Evolutionary conservation across 2,888 invertebrate genomes (phyloP), one percentile per base, ranked within the genome.

Genomic region (Thyatira batis): DNA sequence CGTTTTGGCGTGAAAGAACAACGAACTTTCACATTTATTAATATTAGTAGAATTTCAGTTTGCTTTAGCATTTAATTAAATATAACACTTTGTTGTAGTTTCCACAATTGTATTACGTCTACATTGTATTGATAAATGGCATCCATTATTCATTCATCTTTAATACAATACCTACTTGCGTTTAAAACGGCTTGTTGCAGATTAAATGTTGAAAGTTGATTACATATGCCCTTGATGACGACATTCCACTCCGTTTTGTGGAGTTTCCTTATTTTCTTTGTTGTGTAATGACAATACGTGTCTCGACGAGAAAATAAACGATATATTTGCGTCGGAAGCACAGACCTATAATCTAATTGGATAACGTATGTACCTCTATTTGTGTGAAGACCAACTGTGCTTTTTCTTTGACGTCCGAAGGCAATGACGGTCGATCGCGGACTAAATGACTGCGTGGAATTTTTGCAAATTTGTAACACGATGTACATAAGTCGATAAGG

Each of bases 201-300:
- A 46, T 13, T 23, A 46, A 25, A 23, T 46, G 23, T 46, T 46
- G 46, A 46, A 46, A 46, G 46, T 46, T 46, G 46, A 46, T 46
- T 46, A 25, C 46, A 13, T 9, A 8, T 20, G 46, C 23, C 46
- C 46, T 46, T 46, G 46, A 13, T n/a, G 20, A 11, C 23, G 17
- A 6, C 46, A 46, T 46, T 46, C 13, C 46, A 9, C 13, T 46
- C 17, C 13, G 5, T 39, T 39, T 39, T 39, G 39, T 39, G 39
- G 13, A 11, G 25, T 23, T 46, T 25, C 25, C 23, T 13, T 46
- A 46, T 23, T 46, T 23, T 17, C 25, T 25, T 13, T 46, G 17
- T 46, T 13, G 45, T 5, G 8, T 2, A 21, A 20, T 45, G 21
- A 45, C 21, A 45, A 45, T 17, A 5, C 33, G 13, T 17, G 33